A percentile compares a stretch with the other conserved stretches of the same genome.
These are phyloP conservation scores for Phoenoteleia sp. DNA, from an alignment of 2,888 invertebrate genomes.

Conservation along the genomic window DNA sequence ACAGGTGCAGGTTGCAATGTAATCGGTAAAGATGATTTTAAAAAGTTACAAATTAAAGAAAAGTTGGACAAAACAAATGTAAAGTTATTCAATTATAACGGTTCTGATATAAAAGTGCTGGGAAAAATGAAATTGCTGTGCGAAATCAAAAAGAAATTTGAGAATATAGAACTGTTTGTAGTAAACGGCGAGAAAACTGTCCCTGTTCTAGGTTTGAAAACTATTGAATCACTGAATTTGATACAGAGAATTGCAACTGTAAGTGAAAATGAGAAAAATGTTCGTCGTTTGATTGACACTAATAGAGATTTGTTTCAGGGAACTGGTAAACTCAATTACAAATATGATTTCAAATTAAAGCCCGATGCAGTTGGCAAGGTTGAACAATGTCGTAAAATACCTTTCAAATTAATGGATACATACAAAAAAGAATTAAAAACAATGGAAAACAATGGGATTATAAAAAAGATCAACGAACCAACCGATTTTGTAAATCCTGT, in stretches of 20 bases:
- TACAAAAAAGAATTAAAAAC: neutral
- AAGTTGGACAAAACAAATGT: conserved; percentile 7
- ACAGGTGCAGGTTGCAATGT: no score
- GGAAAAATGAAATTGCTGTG: conserved; percentile 14
- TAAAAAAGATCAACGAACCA: conserved; percentile 30
- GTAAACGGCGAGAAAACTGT: neutral
- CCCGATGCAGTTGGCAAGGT: neutral
- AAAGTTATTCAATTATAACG: neutral
- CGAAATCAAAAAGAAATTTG: neutral
- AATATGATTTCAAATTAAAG: conserved; percentile 59
- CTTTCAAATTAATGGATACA: neutral
- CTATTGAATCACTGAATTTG: neutral
- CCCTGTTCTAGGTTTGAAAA: neutral
- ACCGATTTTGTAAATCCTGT: conserved; percentile 34
- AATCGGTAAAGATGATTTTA: no score
- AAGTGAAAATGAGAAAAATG: no score
- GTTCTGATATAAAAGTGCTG: neutral
- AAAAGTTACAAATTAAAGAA: neutral
- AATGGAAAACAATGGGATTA: conserved; percentile 16
- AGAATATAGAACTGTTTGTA: neutral
- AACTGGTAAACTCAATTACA: conserved; percentile 42
- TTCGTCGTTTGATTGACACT: neutral
- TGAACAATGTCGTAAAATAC: conserved; percentile 9
- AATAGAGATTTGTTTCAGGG: conserved; percentile 55
- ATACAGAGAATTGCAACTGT: neutral